Evolutionary conservation across 2,797 vertebrate genomes (phyloP).

Genomic region (Manis pentadactyla): DNA sequence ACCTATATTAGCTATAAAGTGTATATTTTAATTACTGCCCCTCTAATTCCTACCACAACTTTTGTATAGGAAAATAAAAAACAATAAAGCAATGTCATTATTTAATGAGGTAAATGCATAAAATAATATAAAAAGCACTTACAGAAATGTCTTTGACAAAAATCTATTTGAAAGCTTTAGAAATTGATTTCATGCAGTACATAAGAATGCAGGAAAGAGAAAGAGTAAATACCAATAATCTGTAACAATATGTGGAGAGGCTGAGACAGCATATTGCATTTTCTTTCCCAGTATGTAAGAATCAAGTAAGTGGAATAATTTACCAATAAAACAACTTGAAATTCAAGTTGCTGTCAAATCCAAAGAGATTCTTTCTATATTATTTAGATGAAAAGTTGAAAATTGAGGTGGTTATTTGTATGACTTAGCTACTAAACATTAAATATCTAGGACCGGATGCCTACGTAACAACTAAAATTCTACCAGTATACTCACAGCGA

Average conservation of each 20-base stretch:
- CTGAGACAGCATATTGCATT: neutral
- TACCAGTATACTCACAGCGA: neutral
- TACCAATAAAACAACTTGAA: conserved; percentile 49
- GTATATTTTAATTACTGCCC: neutral
- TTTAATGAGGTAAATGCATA: conserved; percentile 37
- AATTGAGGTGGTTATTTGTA: conserved; percentile 20
- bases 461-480: neutral
- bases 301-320: conserved; percentile 52
- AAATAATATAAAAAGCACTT: neutral
- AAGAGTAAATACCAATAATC: neutral
- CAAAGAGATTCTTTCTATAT: neutral
- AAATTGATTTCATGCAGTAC: neutral
- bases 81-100: neutral
- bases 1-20: neutral
- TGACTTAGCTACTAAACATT: conserved; percentile 22
- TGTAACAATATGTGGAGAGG: neutral
- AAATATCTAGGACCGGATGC: neutral
- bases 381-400: conserved; percentile 45
- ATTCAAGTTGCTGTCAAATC: conserved; percentile 49
- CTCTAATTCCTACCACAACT: neutral
- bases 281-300: conserved; percentile 32
- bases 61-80: neutral
- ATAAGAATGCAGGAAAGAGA: neutral
- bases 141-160: conserved; percentile 5
- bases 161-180: conserved; percentile 3